Percentiles rank a stretch among this genome's conserved stretches.
phyloP scores from a whole-genome alignment of 2,888 invertebrate species.

The Tribolium freemani region DNA sequence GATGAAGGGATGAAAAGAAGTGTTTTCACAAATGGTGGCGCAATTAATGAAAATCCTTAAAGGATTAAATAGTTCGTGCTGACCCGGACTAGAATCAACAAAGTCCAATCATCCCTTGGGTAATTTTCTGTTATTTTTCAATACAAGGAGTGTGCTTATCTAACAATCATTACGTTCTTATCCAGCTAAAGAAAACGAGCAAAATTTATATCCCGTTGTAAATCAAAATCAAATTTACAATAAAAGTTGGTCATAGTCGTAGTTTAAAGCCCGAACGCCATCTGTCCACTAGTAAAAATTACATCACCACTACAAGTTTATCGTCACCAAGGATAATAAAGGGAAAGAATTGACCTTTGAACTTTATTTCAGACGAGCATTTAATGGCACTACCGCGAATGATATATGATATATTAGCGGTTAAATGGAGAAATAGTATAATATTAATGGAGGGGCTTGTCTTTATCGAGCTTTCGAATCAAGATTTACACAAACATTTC shows the following conservation, averaged over 20 bases:
- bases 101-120: not conserved
- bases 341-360: slow-evolving; percentile 26
- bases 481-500: not conserved
- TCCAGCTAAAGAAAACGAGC: not conserved
- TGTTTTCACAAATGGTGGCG: not conserved
- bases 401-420: slow-evolving; percentile 11
- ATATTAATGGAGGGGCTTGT: not conserved
- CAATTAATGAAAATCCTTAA: slow-evolving; percentile 2
- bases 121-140: not conserved
- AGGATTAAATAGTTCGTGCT: no score
- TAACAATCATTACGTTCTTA: slow-evolving; percentile 2
- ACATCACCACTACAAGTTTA: slow-evolving; percentile 23
- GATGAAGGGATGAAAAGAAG: not conserved
- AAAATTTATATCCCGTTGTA: not conserved
- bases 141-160: slow-evolving; percentile 13
- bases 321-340: slow-evolving; percentile 17
- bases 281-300: slow-evolving; percentile 24
- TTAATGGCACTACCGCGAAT: slow-evolving; percentile 9
- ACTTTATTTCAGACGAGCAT: slow-evolving; percentile 20
- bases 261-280: slow-evolving; percentile 14
- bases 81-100: not conserved
- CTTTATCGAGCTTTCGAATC: not conserved
- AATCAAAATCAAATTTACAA: slow-evolving; percentile 12
- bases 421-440: slow-evolving; percentile 20
- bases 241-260: not conserved